Percentiles rank a stretch among this genome's conserved stretches.
Evolutionary conservation across 2,797 vertebrate species (phyloP).

Genomic region (Setipinna tenuifilis): DNA sequence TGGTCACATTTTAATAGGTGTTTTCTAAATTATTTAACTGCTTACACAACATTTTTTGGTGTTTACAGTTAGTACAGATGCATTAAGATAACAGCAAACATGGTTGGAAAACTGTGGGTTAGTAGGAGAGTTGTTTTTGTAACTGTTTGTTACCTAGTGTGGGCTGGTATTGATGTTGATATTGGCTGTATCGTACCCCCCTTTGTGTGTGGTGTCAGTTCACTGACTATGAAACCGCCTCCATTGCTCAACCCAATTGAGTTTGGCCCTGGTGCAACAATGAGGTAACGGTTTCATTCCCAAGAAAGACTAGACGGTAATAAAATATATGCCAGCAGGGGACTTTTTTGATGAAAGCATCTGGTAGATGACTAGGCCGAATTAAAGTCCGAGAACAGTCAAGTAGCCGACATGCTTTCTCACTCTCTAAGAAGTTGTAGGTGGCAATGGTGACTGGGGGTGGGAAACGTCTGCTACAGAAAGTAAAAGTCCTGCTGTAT

Average conservation of each 20-base stretch:
- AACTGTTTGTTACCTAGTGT: too few relatives aligned
- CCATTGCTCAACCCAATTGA: background rate
- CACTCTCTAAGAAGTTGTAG: background rate
- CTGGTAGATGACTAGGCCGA: background rate
- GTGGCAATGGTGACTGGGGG: background rate
- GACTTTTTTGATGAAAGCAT: constrained; percentile 7
- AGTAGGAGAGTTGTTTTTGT: background rate
- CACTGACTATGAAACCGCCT: constrained; percentile 14
- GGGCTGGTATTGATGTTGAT: background rate
- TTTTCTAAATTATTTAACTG: background rate
- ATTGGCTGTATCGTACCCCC: background rate
- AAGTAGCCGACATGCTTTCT: background rate
- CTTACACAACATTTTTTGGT: background rate
- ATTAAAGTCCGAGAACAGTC: background rate
- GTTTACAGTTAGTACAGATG: background rate
- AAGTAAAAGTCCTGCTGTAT: too few relatives aligned
- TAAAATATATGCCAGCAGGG: background rate
- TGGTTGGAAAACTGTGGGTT: background rate
- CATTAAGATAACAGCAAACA: background rate
- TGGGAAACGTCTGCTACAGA: too few relatives aligned
- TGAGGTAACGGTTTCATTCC: background rate
- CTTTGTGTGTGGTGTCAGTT: background rate
- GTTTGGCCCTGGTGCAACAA: background rate
- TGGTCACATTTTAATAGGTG: background rate
- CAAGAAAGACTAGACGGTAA: background rate